phyloP scores from a whole-genome alignment of 2,113 vertebrate species.

The Solea senegalensis region DNA sequence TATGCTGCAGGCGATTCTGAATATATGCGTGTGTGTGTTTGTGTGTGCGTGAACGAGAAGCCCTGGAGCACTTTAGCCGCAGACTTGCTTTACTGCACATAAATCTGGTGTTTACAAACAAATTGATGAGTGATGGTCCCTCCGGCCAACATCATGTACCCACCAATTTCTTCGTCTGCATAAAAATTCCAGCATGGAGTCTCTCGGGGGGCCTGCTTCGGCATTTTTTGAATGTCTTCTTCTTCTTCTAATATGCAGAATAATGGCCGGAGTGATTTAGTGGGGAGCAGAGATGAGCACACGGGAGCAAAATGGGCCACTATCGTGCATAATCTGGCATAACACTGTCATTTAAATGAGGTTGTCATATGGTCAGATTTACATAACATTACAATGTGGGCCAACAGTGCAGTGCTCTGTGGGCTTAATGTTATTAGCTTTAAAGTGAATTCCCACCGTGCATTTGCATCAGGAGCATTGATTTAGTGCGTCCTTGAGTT shows the following conservation, averaged over 20 bases:
- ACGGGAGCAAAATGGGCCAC: slow-evolving; percentile 64
- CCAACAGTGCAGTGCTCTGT: slow-evolving; percentile 56
- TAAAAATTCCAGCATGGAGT: slow-evolving; percentile 56
- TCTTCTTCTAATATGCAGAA: slow-evolving; percentile 72
- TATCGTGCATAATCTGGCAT: slow-evolving; percentile 73
- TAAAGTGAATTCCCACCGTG: slow-evolving; percentile 75
- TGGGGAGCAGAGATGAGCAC: slow-evolving; percentile 56
- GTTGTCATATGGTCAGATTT: slow-evolving; percentile 80
- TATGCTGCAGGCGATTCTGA: slow-evolving; percentile 41
- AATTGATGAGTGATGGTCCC: slow-evolving; percentile 80
- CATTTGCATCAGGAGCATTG: slow-evolving; percentile 72
- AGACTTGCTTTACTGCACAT: slow-evolving; percentile 75
- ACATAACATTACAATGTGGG: slow-evolving; percentile 80
- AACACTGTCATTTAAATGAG: slow-evolving; percentile 74
- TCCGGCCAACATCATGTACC: slow-evolving; percentile 71
- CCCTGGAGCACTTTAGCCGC: slow-evolving; percentile 60
- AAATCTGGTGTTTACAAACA: slow-evolving; percentile 85
- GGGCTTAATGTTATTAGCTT: slow-evolving; percentile 78
- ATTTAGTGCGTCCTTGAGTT: slow-evolving; percentile 75
- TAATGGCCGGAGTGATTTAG: slow-evolving; percentile 76
- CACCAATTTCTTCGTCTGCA: slow-evolving; percentile 66
- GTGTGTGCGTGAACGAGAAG: slow-evolving; percentile 26
- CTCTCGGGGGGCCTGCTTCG: slow-evolving; percentile 68
- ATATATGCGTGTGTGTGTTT: neutral
- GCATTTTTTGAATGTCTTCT: slow-evolving; percentile 70